Evolutionary conservation across 2,888 invertebrate genomes (phyloP), one percentile per base, ranked within the genome.

Genomic region (Chloromyia formosa): DNA sequence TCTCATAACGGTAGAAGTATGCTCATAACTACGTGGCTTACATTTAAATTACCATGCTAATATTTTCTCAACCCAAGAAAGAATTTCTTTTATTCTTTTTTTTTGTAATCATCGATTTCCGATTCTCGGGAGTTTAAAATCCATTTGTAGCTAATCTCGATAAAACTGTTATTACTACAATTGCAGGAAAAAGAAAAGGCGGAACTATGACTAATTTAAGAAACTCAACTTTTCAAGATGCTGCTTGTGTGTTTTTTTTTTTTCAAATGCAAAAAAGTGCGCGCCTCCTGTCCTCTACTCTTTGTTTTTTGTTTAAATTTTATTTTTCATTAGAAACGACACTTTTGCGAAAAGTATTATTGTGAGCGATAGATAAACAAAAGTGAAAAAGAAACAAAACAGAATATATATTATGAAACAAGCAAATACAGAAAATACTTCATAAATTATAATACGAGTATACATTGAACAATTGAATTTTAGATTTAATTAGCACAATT

Each of bases 141-240:
- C 16, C 20, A 42, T 35, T 35, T 35, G 35, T 20, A 71, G n/a
- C 40, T 71, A 71, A 71, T 71, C 40, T 40, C 14, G 27, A 20
- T 20, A 35, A 64, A 71, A 71, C 40, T 66, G 16, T 56, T 56
- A 40, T 72, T 62, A 54, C 61, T 64, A 62, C 74, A 20, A 82
- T 83, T 83, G 79, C 83, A 83, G 83, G 83, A 83, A 83, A 83
- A 83, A 84, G 83, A 83, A 83, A 81, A 83, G 83, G 83, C 82
- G 83, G 82, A 82, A 82, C 82, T 83, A 83, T 82, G 83, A 83
- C 82, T 83, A 84, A 82, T 56, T 58, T 58, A 22, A 71, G 53
- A 53, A 35, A 66, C 22, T 23, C 71, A 58, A 71, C 56, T 40
- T 58, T 69, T 54, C 56, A 69, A 16, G 56, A 56, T 71, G 71